These are phyloP conservation scores for Pachycephus smyrnensis DNA, from an alignment of 2,888 invertebrate genomes.

Conservation along the genomic window DNA sequence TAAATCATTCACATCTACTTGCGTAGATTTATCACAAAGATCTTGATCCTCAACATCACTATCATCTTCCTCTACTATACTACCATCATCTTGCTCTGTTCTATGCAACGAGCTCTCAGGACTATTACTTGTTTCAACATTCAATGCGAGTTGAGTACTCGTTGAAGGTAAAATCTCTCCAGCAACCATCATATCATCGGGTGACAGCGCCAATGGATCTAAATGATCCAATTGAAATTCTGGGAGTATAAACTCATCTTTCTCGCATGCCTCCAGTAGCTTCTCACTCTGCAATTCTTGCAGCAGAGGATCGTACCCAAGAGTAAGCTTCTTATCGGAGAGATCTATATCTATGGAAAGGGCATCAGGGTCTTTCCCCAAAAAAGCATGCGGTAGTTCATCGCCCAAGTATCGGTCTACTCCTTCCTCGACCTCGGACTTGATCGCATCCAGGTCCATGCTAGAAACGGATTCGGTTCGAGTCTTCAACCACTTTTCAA, in stretches of 20 bases:
- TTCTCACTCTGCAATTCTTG: slow-evolving; percentile 56
- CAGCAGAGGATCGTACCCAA: slow-evolving; percentile 55
- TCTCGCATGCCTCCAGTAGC: slow-evolving; percentile 50
- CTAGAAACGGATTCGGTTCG: slow-evolving; percentile 53
- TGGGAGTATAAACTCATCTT: slow-evolving; percentile 54
- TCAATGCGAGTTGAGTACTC: slow-evolving; percentile 31
- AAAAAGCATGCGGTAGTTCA: slow-evolving; percentile 51
- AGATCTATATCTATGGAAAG: slow-evolving; percentile 53
- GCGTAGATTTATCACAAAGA: slow-evolving; percentile 26
- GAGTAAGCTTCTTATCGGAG: slow-evolving; percentile 49
- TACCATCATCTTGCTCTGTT: neutral
- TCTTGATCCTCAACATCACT: slow-evolving; percentile 13
- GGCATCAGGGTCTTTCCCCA: slow-evolving; percentile 51
- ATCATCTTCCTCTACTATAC: neutral
- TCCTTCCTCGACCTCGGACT: slow-evolving; percentile 44
- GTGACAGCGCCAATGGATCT: slow-evolving; percentile 49
- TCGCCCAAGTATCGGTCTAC: slow-evolving; percentile 54
- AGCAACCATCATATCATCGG: slow-evolving; percentile 57
- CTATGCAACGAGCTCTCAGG: neutral
- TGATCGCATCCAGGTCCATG: slow-evolving; percentile 55
- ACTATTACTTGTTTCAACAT: neutral
- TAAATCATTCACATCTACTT: slow-evolving; percentile 26
- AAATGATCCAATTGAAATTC: slow-evolving; percentile 58
- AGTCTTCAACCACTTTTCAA: slow-evolving; percentile 62
- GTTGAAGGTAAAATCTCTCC: slow-evolving; percentile 56